Evolutionary conservation across 2,113 vertebrate species (phyloP).

Genomic region (Nibea albiflora): DNA sequence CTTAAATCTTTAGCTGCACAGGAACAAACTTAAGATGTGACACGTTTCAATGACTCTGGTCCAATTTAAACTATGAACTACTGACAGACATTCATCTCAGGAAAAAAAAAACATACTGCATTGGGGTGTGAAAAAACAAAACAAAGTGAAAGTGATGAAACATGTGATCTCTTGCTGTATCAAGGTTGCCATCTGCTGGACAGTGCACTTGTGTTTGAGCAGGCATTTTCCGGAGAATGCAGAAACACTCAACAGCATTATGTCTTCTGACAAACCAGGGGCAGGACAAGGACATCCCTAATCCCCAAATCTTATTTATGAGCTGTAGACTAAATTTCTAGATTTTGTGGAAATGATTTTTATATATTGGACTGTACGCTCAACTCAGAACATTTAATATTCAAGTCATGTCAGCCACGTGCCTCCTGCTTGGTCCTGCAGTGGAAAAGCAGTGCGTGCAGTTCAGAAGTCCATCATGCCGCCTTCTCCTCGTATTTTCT

Average conservation of each 20-base stretch:
- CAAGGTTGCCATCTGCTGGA: constrained; percentile 18
- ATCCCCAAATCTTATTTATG: neutral
- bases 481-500: constrained; percentile 86
- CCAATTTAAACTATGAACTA: neutral
- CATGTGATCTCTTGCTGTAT: neutral
- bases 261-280: neutral
- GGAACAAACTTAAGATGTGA: neutral
- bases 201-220: neutral
- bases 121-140: neutral
- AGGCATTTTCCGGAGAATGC: neutral
- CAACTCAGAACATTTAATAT: constrained; percentile 10
- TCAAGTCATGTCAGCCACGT: constrained; percentile 20
- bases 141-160: neutral
- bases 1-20: constrained; percentile 8
- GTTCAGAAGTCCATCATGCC: constrained; percentile 86
- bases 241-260: neutral
- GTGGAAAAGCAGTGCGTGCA: neutral
- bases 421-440: constrained; percentile 25
- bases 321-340: neutral
- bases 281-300: neutral
- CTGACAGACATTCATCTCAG: neutral
- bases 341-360: constrained; percentile 9
- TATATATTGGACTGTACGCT: constrained; percentile 9
- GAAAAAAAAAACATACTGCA: neutral
- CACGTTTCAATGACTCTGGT: neutral